A percentile compares a stretch with the other conserved stretches of the same genome.
These are phyloP conservation scores for Agriopis leucophaearia DNA, from an alignment of 2,888 invertebrate species.

Conservation along the genomic window DNA sequence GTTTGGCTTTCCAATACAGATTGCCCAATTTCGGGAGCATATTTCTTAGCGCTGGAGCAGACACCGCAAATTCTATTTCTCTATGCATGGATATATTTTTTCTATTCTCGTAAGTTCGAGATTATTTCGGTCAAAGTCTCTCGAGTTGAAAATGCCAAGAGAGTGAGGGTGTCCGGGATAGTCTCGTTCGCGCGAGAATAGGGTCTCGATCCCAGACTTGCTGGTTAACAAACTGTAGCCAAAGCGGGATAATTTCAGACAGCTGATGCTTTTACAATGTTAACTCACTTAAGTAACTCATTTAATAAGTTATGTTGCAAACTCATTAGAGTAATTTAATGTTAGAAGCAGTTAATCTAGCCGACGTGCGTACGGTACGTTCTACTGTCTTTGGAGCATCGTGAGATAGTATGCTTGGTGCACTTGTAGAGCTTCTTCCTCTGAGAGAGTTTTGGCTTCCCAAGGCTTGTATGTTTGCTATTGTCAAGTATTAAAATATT, in stretches of 20 bases:
- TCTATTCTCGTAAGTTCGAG: no score
- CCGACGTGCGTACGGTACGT: background rate
- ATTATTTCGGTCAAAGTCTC: no score
- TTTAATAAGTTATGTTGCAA: slow-evolving; percentile 20
- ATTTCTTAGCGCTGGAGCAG: slow-evolving; percentile 25
- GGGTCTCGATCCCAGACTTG: background rate
- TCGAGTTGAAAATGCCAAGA: no score
- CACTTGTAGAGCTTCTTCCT: background rate
- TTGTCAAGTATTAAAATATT: no score
- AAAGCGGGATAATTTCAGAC: slow-evolving; percentile 19
- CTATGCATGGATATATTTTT: background rate
- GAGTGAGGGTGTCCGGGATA: no score
- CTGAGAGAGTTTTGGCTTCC: no score
- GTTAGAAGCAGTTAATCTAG: slow-evolving; percentile 8
- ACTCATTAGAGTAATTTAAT: slow-evolving; percentile 14
- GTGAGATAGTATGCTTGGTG: no score
- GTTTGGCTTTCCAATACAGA: slow-evolving; percentile 27
- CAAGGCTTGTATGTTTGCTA: no score
- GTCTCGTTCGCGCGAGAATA: no score
- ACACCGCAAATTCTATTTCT: slow-evolving; percentile 33
- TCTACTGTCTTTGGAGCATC: background rate
- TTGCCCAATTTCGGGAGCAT: slow-evolving; percentile 30
- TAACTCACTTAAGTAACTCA: slow-evolving; percentile 15
- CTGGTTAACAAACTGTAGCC: slow-evolving; percentile 27
- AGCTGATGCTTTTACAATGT: slow-evolving; percentile 17